Evolutionary conservation across 1,140 invertebrate species (phyloP), one percentile per base, ranked within the genome.

Genomic region (Galendromus occidentalis): DNA sequence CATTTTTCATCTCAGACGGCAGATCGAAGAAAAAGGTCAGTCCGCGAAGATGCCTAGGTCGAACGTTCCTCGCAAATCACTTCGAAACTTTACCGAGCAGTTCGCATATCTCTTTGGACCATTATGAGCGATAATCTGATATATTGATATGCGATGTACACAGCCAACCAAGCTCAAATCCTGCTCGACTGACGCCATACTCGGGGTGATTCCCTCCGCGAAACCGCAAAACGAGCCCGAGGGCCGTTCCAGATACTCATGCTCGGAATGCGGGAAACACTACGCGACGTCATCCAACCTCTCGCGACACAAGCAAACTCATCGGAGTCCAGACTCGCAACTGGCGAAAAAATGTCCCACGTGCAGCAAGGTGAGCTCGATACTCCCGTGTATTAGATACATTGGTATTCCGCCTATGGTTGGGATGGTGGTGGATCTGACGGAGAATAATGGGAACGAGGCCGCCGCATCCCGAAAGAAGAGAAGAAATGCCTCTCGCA

Each of bases 251-350:
- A 84, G 91, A 44, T 96, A 95, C 76, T 88, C 87, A 0, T 98
- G 95, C 76, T 86, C 84, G 47, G 92, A 97, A 71, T 97, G 92
- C 75, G 91, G 92, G 44, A 96, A 96, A 72, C 84, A 91, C 69
- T 96, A 96, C 75, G 92, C 92, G 0, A 95, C 92, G 0, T 92
- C 89, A 0, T 92, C 88, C 7, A 97, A 96, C 74, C 79, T 97
- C 51, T 94, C 91, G 17, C 82, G 92, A 42, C 92, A 97, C 78
- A 96, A 95, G 74, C 92, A 97, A 76, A 96, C 91, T 0, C 91
- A 96, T 73, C 83, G 93, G 20, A 90, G 87, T 71, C 72, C 95
- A 25, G 91, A 96, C 74, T 93, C 90, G 0, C 84, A 87, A 67
- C 85, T 86, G 66, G 92, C 93, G 1, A 94, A 93, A 75, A 87